Evolutionary conservation across 2,888 invertebrate genomes (phyloP).

Genomic region (Drosophila merina): DNA sequence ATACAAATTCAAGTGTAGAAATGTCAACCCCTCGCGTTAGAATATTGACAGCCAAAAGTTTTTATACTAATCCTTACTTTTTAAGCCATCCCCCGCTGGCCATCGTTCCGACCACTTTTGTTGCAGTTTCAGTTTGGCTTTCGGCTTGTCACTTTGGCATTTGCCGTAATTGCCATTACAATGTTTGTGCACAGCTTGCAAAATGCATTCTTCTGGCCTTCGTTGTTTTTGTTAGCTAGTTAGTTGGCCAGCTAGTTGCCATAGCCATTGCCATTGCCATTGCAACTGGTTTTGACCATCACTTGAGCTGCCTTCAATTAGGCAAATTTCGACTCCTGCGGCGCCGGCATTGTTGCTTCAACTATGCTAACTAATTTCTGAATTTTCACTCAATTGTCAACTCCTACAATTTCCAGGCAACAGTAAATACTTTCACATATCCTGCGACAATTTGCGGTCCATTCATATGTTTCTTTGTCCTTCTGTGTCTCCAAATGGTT

Average conservation of each 20-base stretch:
- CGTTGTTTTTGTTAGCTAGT: slow-evolving; percentile 21
- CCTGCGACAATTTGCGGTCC: slow-evolving; percentile 54
- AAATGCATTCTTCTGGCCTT: slow-evolving; percentile 31
- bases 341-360: slow-evolving; percentile 40
- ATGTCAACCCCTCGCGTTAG: not conserved
- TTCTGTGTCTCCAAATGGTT: slow-evolving; percentile 21
- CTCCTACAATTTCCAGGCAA: slow-evolving; percentile 22
- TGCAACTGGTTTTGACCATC: slow-evolving; percentile 28
- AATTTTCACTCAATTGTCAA: slow-evolving; percentile 48
- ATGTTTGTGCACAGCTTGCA: slow-evolving; percentile 49
- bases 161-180: slow-evolving; percentile 59
- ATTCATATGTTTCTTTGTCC: slow-evolving; percentile 42
- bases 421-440: slow-evolving; percentile 24
- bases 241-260: slow-evolving; percentile 15
- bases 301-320: slow-evolving; percentile 57
- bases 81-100: slow-evolving; percentile 1
- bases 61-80: slow-evolving; percentile 20
- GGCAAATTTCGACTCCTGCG: slow-evolving; percentile 55
- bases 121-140: slow-evolving; percentile 45
- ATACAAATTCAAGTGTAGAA: not conserved
- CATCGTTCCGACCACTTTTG: slow-evolving; percentile 28
- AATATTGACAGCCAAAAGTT: slow-evolving; percentile 23
- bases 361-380: slow-evolving; percentile 59
- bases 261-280: slow-evolving; percentile 17
- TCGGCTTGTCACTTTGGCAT: slow-evolving; percentile 54